These are phyloP conservation scores for Drosophila malerkotliana DNA, from an alignment of 1,140 invertebrate genomes.

Conservation along the genomic window DNA sequence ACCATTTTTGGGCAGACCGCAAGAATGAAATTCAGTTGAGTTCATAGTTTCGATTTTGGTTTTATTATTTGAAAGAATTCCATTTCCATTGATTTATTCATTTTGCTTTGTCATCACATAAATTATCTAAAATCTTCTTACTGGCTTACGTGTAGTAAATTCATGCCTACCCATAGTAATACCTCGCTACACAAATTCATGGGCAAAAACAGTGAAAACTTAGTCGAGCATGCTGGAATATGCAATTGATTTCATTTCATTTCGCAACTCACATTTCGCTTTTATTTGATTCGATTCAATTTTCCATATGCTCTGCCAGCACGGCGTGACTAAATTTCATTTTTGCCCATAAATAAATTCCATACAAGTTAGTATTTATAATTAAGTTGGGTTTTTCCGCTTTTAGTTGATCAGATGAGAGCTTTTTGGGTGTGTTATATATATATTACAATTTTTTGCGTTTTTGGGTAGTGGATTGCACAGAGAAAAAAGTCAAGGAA, in stretches of 20 bases:
- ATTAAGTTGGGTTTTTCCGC: constrained; percentile 33
- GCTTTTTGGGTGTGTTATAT: constrained; percentile 12
- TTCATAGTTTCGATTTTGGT: constrained; percentile 26
- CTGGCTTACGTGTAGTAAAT: constrained; percentile 70
- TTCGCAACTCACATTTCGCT: neutral
- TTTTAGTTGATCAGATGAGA: constrained; percentile 44
- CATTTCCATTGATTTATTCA: constrained; percentile 53
- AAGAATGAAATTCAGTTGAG: constrained; percentile 14
- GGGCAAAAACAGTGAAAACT: constrained; percentile 31
- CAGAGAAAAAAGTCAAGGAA: neutral
- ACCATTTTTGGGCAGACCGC: neutral
- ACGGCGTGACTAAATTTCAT: constrained; percentile 46
- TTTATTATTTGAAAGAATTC: constrained; percentile 65
- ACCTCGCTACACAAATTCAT: constrained; percentile 34
- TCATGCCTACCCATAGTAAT: constrained; percentile 65
- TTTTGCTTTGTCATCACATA: constrained; percentile 61
- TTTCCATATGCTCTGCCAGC: constrained; percentile 24
- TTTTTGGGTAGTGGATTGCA: constrained; percentile 29
- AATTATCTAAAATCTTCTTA: constrained; percentile 73
- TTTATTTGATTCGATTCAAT: constrained; percentile 19
- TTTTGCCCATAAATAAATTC: constrained; percentile 55
- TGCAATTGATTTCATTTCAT: constrained; percentile 38
- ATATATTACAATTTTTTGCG: constrained; percentile 52
- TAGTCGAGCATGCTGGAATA: constrained; percentile 33
- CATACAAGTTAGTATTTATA: constrained; percentile 50